A percentile compares a stretch with the other conserved stretches of the same genome.
Conservation (phyloP, 2,113 vertebrate species). For the Ia io region DNA sequence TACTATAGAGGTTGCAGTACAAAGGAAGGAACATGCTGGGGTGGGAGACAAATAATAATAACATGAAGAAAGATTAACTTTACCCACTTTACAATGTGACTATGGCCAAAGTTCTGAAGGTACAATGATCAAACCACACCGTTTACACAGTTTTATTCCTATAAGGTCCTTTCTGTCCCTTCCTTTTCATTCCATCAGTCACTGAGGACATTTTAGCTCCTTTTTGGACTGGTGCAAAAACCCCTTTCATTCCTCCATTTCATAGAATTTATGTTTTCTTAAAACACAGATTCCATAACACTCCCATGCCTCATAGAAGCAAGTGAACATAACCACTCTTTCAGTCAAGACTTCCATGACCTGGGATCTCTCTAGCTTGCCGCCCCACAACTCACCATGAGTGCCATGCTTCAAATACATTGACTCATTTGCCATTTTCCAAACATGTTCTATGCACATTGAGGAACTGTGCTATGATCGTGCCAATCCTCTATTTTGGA, state of each 20-base stretch:
- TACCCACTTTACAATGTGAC: background rate
- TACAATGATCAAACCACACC: background rate
- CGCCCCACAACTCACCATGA: background rate
- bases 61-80: background rate
- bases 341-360: background rate
- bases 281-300: background rate
- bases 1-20: rapidly evolving
- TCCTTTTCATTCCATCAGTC: background rate
- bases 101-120: background rate
- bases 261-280: background rate
- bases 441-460: background rate
- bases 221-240: background rate
- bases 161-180: background rate
- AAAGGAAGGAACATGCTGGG: background rate
- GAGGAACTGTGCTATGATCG: background rate
- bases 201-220: background rate
- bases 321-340: background rate
- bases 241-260: background rate
- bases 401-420: background rate
- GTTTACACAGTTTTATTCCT: background rate
- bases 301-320: background rate
- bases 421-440: background rate
- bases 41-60: background rate
- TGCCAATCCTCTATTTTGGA: background rate
- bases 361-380: background rate